Evolutionary conservation across 2,113 vertebrate species (phyloP).

Genomic region (Xenus cinereus): DNA sequence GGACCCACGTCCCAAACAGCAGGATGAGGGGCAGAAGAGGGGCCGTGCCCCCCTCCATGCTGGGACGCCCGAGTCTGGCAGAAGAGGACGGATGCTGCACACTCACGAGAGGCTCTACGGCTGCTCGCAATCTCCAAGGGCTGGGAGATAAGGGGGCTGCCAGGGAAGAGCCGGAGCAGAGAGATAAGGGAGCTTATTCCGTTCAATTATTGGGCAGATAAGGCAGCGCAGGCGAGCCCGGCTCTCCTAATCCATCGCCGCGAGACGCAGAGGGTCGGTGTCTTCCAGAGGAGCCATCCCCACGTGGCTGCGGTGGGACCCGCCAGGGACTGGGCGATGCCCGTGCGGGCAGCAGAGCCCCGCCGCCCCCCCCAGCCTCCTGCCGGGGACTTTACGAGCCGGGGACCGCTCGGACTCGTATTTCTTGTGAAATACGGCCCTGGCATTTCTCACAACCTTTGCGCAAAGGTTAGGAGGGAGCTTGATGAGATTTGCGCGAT

Average conservation of each 20-base stretch:
- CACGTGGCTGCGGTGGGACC: fast-evolving
- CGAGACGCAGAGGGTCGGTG: background rate
- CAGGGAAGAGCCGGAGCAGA: background rate
- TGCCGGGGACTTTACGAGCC: background rate
- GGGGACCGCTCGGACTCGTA: fast-evolving
- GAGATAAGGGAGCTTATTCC: slow-evolving; percentile 62
- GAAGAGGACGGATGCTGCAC: background rate
- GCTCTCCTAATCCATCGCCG: background rate
- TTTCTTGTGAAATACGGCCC: slow-evolving; percentile 28
- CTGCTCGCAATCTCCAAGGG: background rate
- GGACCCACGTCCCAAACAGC: fast-evolving
- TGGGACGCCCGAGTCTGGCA: fast-evolving
- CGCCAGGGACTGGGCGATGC: background rate
- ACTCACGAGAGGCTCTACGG: background rate
- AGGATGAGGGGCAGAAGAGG: background rate
- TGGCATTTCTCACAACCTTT: slow-evolving; percentile 56
- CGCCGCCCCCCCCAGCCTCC: background rate
- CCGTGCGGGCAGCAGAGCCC: background rate
- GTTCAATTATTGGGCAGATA: slow-evolving; percentile 48
- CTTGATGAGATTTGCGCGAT: background rate
- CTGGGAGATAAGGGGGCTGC: background rate
- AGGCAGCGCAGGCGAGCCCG: background rate
- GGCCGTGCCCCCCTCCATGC: fast-evolving
- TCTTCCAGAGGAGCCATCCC: background rate
- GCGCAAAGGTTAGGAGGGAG: slow-evolving; percentile 42